A percentile compares a stretch with the other conserved stretches of the same genome.
These are phyloP conservation scores for Drosophila ambigua DNA, from an alignment of 1,140 invertebrate genomes.

Conservation along the genomic window DNA sequence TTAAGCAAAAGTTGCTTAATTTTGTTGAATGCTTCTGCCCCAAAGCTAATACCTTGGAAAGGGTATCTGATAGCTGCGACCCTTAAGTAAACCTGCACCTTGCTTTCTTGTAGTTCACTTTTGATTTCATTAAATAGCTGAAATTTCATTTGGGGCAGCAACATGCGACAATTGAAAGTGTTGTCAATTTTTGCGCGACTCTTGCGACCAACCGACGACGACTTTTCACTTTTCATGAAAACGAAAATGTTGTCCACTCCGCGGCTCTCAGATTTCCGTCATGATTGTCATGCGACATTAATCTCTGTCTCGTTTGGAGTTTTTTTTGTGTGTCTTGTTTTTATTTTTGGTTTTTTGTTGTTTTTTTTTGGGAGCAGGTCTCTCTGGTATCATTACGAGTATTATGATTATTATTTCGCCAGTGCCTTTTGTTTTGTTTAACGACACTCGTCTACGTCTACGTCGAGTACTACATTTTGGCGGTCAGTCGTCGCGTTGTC, in stretches of 20 bases:
- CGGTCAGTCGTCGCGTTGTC: slow-evolving; percentile 14
- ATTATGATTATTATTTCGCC: slow-evolving; percentile 3
- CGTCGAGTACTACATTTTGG: slow-evolving; percentile 21
- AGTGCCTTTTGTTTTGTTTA: not conserved
- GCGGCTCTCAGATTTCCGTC: slow-evolving; percentile 56
- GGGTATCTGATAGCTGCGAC: too few species aligned
- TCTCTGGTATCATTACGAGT: too few species aligned
- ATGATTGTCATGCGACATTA: slow-evolving; percentile 67
- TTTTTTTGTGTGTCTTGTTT: not conserved
- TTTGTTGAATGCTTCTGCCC: too few species aligned
- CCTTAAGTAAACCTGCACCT: too few species aligned
- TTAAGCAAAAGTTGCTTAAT: too few species aligned
- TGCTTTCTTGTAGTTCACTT: slow-evolving; percentile 37
- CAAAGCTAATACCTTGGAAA: too few species aligned
- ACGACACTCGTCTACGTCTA: too few species aligned
- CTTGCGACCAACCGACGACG: slow-evolving; percentile 15
- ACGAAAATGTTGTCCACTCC: slow-evolving; percentile 37
- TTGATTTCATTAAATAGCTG: slow-evolving; percentile 55
- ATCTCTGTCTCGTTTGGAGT: slow-evolving; percentile 56
- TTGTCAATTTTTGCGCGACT: slow-evolving; percentile 52
- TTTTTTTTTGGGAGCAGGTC: not conserved
- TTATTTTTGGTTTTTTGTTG: slow-evolving; percentile 7
- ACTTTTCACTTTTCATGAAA: slow-evolving; percentile 50
- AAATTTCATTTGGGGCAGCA: slow-evolving; percentile 9
- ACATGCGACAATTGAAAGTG: slow-evolving; percentile 61